Evolutionary conservation across 2,113 vertebrate species (phyloP).

Genomic region (Muscicapa adusta): DNA sequence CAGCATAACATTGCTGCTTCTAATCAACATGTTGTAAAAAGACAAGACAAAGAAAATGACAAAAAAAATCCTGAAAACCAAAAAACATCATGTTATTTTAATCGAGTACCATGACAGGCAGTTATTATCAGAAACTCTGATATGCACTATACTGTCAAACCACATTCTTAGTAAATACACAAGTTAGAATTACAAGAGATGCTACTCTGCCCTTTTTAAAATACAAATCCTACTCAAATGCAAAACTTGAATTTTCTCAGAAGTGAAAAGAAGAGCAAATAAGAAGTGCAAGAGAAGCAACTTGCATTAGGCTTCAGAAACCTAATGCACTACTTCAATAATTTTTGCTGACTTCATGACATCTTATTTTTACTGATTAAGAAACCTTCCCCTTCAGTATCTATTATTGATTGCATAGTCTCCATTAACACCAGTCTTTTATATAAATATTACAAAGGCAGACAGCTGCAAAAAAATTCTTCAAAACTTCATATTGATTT

Average conservation of each 20-base stretch:
- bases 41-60: background rate
- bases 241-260: background rate
- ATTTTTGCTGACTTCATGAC: background rate
- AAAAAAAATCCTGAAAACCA: background rate
- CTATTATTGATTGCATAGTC: background rate
- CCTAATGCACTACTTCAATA: background rate
- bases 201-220: background rate
- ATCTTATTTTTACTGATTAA: constrained; percentile 5
- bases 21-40: background rate
- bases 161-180: background rate
- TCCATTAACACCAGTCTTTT: constrained; percentile 15
- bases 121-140: background rate
- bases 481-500: constrained; percentile 47
- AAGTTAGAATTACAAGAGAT: background rate
- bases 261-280: background rate
- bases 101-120: background rate
- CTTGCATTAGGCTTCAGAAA: background rate
- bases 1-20: background rate
- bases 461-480: constrained; percentile 4
- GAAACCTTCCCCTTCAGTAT: background rate
- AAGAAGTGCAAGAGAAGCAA: background rate
- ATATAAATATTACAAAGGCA: constrained; percentile 38
- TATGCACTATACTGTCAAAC: background rate
- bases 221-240: background rate
- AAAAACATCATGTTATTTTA: background rate